Evolutionary conservation across 1,140 invertebrate species (phyloP).

Genomic region (Muscidifurax raptorellus): DNA sequence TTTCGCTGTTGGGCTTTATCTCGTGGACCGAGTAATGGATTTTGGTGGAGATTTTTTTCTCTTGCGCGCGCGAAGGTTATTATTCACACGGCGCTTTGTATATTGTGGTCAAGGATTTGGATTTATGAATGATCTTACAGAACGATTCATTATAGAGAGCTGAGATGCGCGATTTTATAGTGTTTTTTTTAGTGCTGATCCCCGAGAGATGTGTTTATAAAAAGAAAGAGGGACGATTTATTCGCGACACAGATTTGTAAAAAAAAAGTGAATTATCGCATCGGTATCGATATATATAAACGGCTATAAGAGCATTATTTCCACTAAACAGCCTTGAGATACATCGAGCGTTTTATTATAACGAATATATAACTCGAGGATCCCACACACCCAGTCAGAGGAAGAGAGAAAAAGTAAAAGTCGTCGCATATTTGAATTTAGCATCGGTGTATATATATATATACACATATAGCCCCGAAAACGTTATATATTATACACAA

Average conservation of each 20-base stretch:
- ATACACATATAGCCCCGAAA: too few relatives aligned
- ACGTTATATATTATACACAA: too few relatives aligned
- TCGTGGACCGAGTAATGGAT: background rate
- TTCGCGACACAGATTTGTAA: background rate
- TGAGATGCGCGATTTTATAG: background rate
- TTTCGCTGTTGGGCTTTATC: conserved; percentile 7
- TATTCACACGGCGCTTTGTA: conserved; percentile 14
- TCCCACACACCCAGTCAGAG: background rate
- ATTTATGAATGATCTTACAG: conserved; percentile 9
- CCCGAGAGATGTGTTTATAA: background rate
- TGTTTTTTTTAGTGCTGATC: background rate
- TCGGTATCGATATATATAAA: background rate
- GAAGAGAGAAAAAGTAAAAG: background rate
- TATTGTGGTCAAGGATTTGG: conserved; percentile 39
- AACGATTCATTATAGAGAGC: background rate
- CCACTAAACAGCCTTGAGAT: background rate
- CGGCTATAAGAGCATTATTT: background rate
- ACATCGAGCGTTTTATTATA: background rate
- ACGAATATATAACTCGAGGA: background rate
- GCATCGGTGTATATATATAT: too few relatives aligned
- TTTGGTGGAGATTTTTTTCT: background rate
- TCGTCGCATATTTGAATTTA: background rate
- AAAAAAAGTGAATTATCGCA: background rate
- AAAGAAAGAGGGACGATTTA: background rate
- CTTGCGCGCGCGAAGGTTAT: background rate